Percentiles rank a stretch among this genome's conserved stretches.
phyloP scores from a whole-genome alignment of 2,113 vertebrate genomes.

The Alectura lathami region DNA sequence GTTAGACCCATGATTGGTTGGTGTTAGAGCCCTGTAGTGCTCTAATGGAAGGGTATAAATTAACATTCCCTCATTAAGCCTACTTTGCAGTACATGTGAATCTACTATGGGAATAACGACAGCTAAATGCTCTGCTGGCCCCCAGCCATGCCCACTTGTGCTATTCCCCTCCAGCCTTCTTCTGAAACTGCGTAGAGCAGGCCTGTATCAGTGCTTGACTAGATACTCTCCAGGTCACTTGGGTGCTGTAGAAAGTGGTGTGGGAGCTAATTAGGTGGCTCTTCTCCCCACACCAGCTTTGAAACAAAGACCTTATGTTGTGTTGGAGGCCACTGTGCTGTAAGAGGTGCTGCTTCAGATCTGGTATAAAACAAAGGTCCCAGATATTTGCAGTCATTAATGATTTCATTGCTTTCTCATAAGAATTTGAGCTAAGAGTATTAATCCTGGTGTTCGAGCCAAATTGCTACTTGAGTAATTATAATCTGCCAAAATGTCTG shows the following conservation, averaged over 20 bases:
- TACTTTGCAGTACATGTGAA: conserved; percentile 3
- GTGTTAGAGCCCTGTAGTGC: background rate
- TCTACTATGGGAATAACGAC: conserved; percentile 22
- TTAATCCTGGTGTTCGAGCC: background rate
- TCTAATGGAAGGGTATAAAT: background rate
- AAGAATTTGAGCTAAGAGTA: conserved; percentile 3
- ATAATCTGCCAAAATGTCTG: background rate
- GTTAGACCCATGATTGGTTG: background rate
- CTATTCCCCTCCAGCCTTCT: background rate
- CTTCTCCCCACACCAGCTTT: background rate
- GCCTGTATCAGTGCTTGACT: background rate
- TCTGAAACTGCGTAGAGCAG: background rate
- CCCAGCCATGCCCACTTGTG: background rate
- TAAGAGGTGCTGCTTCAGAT: background rate
- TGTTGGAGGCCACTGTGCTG: background rate
- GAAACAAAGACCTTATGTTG: background rate
- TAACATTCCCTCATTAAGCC: conserved; percentile 20
- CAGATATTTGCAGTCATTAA: background rate
- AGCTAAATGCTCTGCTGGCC: conserved; percentile 35
- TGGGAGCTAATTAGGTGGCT: background rate
- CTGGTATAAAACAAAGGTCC: background rate
- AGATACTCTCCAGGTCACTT: accelerated
- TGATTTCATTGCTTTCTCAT: conserved; percentile 2
- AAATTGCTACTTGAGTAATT: conserved; percentile 43
- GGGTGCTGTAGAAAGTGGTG: accelerated